phyloP scores from a whole-genome alignment of 1,140 invertebrate species.

The Trichogramma pretiosum region DNA sequence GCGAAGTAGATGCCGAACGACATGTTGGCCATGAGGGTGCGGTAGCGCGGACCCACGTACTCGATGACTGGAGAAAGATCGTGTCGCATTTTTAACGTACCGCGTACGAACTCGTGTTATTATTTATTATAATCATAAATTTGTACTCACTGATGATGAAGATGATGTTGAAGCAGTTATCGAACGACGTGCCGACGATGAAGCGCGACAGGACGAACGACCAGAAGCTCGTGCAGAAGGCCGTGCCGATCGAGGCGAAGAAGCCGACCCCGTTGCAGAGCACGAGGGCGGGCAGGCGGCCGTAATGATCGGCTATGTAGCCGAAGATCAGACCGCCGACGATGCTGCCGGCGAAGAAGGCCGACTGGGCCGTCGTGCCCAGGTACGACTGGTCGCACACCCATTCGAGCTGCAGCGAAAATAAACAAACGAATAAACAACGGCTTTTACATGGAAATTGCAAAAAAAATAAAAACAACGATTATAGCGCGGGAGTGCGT shows the following conservation, averaged over 20 bases:
- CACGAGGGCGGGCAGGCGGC: slow-evolving; percentile 44
- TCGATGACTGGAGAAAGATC: slow-evolving; percentile 58
- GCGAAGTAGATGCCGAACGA: slow-evolving; percentile 84
- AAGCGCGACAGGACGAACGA: slow-evolving; percentile 68
- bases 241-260: slow-evolving; percentile 66
- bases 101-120: background rate
- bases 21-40: slow-evolving; percentile 80
- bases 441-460: no score
- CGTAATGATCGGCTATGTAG: slow-evolving; percentile 47
- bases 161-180: slow-evolving; percentile 87
- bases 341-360: slow-evolving; percentile 49
- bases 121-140: no score
- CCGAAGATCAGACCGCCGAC: slow-evolving; percentile 47
- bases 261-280: slow-evolving; percentile 72
- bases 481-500: no score
- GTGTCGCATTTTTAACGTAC: background rate
- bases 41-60: slow-evolving; percentile 76
- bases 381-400: slow-evolving; percentile 70
- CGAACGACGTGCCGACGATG: slow-evolving; percentile 75
- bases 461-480: no score
- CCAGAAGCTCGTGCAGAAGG: slow-evolving; percentile 64
- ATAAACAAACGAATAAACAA: slow-evolving; percentile 5
- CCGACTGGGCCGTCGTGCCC: slow-evolving; percentile 64
- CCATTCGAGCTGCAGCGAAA: slow-evolving; percentile 65
- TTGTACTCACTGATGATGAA: slow-evolving; percentile 67